Evolutionary conservation across 2,113 vertebrate species (phyloP), one percentile per base, ranked within the genome.

Genomic region (Thalassarche chlororhynchos): DNA sequence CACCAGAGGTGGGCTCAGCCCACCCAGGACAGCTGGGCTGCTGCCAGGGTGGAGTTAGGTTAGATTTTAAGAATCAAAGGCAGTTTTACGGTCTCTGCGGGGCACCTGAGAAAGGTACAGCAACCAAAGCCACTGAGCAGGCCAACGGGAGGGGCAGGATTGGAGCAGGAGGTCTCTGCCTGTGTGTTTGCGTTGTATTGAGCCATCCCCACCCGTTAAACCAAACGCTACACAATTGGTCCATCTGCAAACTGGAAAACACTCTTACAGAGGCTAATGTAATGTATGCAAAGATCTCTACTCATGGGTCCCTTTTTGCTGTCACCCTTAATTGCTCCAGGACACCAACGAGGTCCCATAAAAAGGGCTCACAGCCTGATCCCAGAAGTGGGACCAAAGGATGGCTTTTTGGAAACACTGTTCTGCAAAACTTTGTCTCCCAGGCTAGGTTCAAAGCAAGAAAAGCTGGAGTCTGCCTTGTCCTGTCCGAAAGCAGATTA

Each of bases 91-190:
- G 2, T 28, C 38, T 46, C 71, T 38, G 29, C 25, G 46, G 7
- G 17, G 21, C 42, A 40, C 38, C 17, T 47, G 38, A 42, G 31
- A 17, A n/a, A 55, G 17, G 49, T 25, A 4, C 38, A n/a, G 38
- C 66, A 52, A 46, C 38, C 46, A 28, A 46, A 58, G 34, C 17
- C 36, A 36, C 28, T 0, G 2, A 34, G 42, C 0, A 2, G 29
- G 52, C 36, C 65, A 51, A 36, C 8, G 0, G 16, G 19, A 28
- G 58, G 32, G 72, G 12, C 58, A 36, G 21, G 26, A 28, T 25
- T 25, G 28, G 40, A 69, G 23, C 46, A 26, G 23, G 47, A 42
- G 12, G 38, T 26, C 17, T 51, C 28, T 25, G 8, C 14, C 34
- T 24, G 6, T 7, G 1, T 28, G n/a, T n/a, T 17, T 52, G 24